These are phyloP conservation scores for Pedetes capensis DNA, from an alignment of 2,113 vertebrate genomes.

Conservation along the genomic window DNA sequence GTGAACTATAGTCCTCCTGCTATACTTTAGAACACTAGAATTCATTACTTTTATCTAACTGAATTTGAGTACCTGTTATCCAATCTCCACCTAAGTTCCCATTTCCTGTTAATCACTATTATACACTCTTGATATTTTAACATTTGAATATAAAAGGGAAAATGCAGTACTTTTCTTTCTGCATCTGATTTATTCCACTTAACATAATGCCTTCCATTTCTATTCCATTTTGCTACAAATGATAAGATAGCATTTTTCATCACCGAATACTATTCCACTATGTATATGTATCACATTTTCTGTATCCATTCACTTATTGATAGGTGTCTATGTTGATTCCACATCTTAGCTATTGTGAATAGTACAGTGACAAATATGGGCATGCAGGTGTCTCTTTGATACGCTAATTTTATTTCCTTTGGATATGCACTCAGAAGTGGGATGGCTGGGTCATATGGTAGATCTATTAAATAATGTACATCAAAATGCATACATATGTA, in stretches of 20 bases:
- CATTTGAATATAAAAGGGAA: neutral
- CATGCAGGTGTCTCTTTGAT: neutral
- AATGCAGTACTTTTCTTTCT: neutral
- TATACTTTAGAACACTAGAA: neutral
- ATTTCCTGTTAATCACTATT: too few species aligned
- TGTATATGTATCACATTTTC: neutral
- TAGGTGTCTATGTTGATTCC: neutral
- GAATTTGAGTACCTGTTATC: too few species aligned
- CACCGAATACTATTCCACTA: neutral
- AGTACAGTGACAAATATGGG: neutral
- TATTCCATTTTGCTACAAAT: neutral
- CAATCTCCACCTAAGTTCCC: too few species aligned
- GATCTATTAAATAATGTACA: too few species aligned
- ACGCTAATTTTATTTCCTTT: neutral
- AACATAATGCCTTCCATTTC: neutral
- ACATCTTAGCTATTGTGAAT: neutral
- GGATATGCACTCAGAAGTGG: neutral
- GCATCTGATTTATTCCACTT: neutral
- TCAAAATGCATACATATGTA: too few species aligned
- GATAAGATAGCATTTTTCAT: neutral
- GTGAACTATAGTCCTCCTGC: neutral
- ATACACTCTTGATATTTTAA: neutral
- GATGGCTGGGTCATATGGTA: too few species aligned
- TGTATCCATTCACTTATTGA: neutral
- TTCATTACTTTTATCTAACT: neutral